phyloP scores from a whole-genome alignment of 2,888 invertebrate genomes.

The Disparrhopalites patrizii region DNA sequence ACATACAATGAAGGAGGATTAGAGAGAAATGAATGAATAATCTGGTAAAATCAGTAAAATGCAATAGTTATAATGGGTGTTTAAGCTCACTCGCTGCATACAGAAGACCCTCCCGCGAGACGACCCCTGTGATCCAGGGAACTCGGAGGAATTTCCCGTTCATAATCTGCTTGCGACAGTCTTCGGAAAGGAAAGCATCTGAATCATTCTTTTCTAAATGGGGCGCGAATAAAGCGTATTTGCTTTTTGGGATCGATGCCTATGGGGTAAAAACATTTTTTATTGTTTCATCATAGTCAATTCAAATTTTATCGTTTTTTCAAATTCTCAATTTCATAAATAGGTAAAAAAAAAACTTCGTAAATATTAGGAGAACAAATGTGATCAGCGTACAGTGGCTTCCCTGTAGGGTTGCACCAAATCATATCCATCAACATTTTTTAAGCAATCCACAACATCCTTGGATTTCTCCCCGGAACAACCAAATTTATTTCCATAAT shows the following conservation, averaged over 20 bases:
- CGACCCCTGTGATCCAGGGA: slow-evolving; percentile 15
- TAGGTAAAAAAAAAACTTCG: not conserved
- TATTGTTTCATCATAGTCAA: too few relatives aligned
- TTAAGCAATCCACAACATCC: slow-evolving; percentile 10
- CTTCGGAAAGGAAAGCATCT: not conserved
- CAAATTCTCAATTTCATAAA: too few relatives aligned
- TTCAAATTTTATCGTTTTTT: too few relatives aligned
- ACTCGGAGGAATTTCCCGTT: slow-evolving; percentile 4
- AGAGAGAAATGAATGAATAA: not conserved
- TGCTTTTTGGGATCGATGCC: not conserved
- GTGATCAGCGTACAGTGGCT: not conserved
- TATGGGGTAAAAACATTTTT: too few relatives aligned
- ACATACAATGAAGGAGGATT: not conserved
- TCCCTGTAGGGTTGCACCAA: slow-evolving; percentile 14
- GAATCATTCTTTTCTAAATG: not conserved
- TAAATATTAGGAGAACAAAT: not conserved
- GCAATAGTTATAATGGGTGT: not conserved
- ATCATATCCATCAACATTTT: slow-evolving; percentile 7
- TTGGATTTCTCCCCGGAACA: not conserved
- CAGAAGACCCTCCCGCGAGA: slow-evolving; percentile 11
- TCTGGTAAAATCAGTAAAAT: not conserved
- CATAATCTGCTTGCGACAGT: not conserved
- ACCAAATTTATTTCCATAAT: slow-evolving; percentile 14
- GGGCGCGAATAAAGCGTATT: slow-evolving; percentile 11
- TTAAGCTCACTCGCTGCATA: slow-evolving; percentile 9